Evolutionary conservation across 2,888 invertebrate genomes (phyloP).

Genomic region (Orchestes rusci): DNA sequence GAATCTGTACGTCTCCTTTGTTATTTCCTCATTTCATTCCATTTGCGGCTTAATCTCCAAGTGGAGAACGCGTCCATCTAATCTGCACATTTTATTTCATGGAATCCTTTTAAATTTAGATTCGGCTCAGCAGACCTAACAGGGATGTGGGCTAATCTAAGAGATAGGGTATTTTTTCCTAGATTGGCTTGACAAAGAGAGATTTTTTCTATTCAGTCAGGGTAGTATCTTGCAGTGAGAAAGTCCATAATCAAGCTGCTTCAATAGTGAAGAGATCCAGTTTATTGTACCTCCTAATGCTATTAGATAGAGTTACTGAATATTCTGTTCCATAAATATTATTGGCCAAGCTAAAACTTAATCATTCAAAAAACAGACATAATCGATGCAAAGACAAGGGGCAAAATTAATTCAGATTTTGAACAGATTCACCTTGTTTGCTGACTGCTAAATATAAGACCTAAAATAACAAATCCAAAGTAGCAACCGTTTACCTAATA

Average conservation of each 20-base stretch:
- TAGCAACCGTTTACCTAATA: conserved; percentile 40
- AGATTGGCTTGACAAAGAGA: no score
- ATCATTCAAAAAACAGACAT: no score
- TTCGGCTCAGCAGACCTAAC: no score
- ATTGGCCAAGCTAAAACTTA: background rate
- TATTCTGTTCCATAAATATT: background rate
- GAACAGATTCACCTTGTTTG: conserved; percentile 31
- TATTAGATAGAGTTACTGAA: background rate
- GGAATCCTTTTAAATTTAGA: conserved; percentile 22
- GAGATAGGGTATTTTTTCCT: no score
- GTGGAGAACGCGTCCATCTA: conserved; percentile 31
- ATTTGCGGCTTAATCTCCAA: conserved; percentile 35
- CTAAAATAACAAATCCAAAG: conserved; percentile 16
- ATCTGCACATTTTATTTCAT: conserved; percentile 27
- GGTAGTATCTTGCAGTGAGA: no score
- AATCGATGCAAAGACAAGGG: no score
- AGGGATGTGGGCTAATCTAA: no score
- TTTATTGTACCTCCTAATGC: background rate
- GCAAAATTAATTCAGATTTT: conserved; percentile 40
- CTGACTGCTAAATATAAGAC: conserved; percentile 19
- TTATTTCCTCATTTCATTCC: conserved; percentile 35
- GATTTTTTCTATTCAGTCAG: no score
- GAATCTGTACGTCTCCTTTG: conserved; percentile 39
- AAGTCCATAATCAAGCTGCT: no score
- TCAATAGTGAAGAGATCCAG: no score